Base-by-base conservation (phyloP, 2,888 invertebrate species). In the Tryphoninae sp. region DNA sequence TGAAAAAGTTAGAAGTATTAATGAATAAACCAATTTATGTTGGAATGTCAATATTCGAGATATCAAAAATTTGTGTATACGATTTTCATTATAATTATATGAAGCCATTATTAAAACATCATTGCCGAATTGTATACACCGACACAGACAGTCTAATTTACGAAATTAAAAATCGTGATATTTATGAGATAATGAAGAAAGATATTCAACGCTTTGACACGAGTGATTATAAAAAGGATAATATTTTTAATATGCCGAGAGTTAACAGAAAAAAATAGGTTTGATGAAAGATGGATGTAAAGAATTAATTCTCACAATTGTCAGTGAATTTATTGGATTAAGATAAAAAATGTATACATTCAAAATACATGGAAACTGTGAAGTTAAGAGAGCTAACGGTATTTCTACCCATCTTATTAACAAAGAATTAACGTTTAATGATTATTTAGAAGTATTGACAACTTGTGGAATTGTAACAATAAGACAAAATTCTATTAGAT, bases 141-240 rank as follows among this genome's bases (percentile, higher is more conserved):
- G 86, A 86, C 33, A 84, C 84, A 4, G 71, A 73, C 42, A 73
- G 71, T 33, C 83, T 88, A n/a, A 86, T 89, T 11, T 80, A 88
- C 19, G 71, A 87, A 40, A 86, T 92, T 7, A 67, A 82, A 42
- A 89, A 87, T 13, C 81, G 86, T 2, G 89, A 92, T 82, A 65
- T 92, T 49, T 92, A 92, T 84, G 69, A 73, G n/a, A n/a, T 55
- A 7, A 74, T 68, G 78, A 84, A 6, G 80, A 3, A 68, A 45
- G 77, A 89, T 83, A 64, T 87, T 6, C 7, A 82, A 55, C 80
- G 78, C 58, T 91, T 90, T 83, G 90, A 91, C 84, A 88, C 88
- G 6, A 59, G 59, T 22, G 72, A 72, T 16, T 72, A 72, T 49
- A n/a, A 23, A 1, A 3, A 0, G 2, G 7, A 49, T 9, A 72